Evolutionary conservation across 2,888 invertebrate species (phyloP), one percentile per base, ranked within the genome.

Genomic region (Cylloceria caligata): DNA sequence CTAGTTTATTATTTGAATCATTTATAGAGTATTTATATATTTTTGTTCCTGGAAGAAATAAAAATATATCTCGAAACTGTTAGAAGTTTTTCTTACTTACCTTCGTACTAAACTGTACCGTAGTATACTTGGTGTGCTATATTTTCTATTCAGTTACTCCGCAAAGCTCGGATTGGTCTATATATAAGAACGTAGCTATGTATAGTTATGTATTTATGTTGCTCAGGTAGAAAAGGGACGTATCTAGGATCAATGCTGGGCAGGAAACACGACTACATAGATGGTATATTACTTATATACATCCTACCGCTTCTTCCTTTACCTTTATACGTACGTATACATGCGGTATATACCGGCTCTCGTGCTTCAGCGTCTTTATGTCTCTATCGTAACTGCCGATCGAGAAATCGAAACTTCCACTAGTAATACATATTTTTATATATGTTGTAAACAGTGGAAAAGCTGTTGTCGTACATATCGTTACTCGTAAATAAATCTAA

Each of bases 221-320:
- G 34, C 27, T 49, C 68, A 76, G 76, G 76, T 76, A 68, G 47
- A 21, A 60, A 60, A 49, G 45, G 47, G 60, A 55, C 24, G 68
- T 60, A 76, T 76, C 68, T 76, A 60, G 60, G 68, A 76, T 76
- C 76, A 49, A 76, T 76, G 68, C 67, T 24, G 76, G 60, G 36
- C 49, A 62, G 68, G 60, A 76, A 76, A 62, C 60, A 62, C 36
- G 47, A 45, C 67, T 68, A 76, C 47, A 55, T 68, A 30, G 34
- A 57, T 36, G 36, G 39, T 27, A 24, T 30, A 55, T 27, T 34
- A 16, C 47, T 1, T 55, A 3, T 21, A 34, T n/a, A 19, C 11
- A 13, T 49, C 7, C 39, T 19, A 13, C 75, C 60, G 30, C 13
- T 30, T 42, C 47, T 34, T 68, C 39, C 73, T 65, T 19, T 42